Evolutionary conservation across 2,888 invertebrate genomes (phyloP).

Genomic region (Eristalis pertinax): DNA sequence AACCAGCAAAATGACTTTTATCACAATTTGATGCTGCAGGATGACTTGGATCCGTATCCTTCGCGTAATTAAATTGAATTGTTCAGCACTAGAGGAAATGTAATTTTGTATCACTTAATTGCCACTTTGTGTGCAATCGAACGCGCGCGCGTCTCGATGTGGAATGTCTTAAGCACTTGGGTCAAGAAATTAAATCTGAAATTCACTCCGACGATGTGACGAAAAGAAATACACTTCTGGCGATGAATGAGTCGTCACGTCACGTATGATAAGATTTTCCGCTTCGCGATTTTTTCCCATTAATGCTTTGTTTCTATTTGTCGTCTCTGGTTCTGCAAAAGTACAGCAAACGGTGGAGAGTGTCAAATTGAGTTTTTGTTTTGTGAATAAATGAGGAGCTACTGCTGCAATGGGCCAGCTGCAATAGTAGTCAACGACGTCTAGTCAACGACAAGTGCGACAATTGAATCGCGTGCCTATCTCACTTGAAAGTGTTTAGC

Average conservation of each 20-base stretch:
- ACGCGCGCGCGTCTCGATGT: slow-evolving; percentile 22
- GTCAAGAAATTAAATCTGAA: slow-evolving; percentile 1
- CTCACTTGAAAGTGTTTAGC: slow-evolving; percentile 76
- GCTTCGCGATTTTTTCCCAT: slow-evolving; percentile 12
- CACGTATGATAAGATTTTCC: slow-evolving; percentile 11
- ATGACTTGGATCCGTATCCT: slow-evolving; percentile 14
- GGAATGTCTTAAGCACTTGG: neutral
- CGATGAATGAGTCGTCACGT: neutral
- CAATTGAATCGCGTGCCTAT: slow-evolving; percentile 81
- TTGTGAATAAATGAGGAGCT: slow-evolving; percentile 38
- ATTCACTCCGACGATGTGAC: slow-evolving; percentile 1
- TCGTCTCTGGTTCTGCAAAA: neutral
- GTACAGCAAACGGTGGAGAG: neutral
- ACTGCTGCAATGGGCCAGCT: slow-evolving; percentile 42
- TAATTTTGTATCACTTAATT: slow-evolving; percentile 47
- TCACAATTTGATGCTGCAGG: slow-evolving; percentile 15
- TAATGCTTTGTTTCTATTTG: slow-evolving; percentile 2
- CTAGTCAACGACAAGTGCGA: slow-evolving; percentile 53
- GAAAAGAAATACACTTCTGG: neutral
- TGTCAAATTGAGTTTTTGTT: slow-evolving; percentile 30
- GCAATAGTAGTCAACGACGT: neutral
- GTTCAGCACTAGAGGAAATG: neutral
- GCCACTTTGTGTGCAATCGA: slow-evolving; percentile 9
- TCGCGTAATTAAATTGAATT: slow-evolving; percentile 27
- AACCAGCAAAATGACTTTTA: slow-evolving; percentile 8